Evolutionary conservation across 1,140 invertebrate species (phyloP), one percentile per base, ranked within the genome.

Genomic region (Drosophila repletoides): DNA sequence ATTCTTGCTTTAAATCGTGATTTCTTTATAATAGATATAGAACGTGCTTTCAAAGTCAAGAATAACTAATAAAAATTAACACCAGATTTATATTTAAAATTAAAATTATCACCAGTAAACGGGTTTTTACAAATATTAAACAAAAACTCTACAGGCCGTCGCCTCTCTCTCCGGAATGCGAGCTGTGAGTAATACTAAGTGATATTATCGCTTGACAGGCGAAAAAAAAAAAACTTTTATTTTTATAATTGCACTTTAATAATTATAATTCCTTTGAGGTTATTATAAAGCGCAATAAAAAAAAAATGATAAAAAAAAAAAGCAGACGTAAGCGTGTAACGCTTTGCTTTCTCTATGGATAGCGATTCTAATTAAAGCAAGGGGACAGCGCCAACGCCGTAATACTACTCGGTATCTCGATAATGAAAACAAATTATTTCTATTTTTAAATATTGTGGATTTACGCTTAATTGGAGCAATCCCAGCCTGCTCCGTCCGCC

Each of bases 371-470:
- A 80, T 76, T 80, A 76, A 68, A 70, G 28, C 40, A n/a, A 9
- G 21, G 5, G 28, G 24, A 9, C 15, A 46, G 40, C 12, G 12
- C 5, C 15, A 46, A 29, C 12, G 12, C 5, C 15, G 22, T 22
- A 52, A 43, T 46, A 51, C 10, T n/a, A n/a, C 12, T 21, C 22
- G 19, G 10, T 9, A 34, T 12, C 38, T 31, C 68, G 77, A 73
- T 77, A 83, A 76, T 83, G 59, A 76, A 83, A 61, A 70, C 63
- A 49, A 81, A 81, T 84, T 83, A 73, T 70, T 63, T 65, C 68
- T 81, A 77, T 84, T 83, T 77, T 81, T 77, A 81, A 65, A 73
- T 36, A 36, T 45, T 29, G 41, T 36, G 29, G 43, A 40, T 41
- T 46, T 63, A 12, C 24, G 17, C 48, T 28, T 73, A 71, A 80